phyloP scores from a whole-genome alignment of 2,797 vertebrate genomes.

The Coregonus sp. region DNA sequence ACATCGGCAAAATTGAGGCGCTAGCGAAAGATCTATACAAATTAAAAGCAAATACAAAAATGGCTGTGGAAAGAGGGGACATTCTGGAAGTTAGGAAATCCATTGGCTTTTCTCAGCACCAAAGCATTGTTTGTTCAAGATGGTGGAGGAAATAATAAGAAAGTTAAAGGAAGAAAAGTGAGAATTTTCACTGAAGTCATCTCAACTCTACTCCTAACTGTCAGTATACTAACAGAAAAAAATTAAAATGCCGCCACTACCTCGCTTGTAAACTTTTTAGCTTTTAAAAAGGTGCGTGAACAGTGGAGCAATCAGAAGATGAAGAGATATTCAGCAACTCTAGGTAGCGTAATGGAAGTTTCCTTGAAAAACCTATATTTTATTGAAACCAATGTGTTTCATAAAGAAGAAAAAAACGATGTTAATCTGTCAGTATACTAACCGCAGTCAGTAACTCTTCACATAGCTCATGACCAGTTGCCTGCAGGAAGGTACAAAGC shows the following conservation, averaged over 20 bases:
- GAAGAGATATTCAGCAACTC: neutral
- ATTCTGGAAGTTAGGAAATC: constrained; percentile 69
- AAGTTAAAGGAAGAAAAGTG: constrained; percentile 37
- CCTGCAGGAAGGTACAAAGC: neutral
- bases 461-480: neutral
- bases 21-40: constrained; percentile 80
- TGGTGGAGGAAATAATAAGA: constrained; percentile 46
- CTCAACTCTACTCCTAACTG: constrained; percentile 4
- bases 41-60: constrained; percentile 91
- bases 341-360: neutral
- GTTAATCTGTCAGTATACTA: neutral
- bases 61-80: constrained; percentile 42
- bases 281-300: neutral
- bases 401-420: neutral
- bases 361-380: neutral
- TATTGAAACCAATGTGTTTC: neutral
- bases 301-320: neutral
- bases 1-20: constrained; percentile 80
- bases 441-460: neutral
- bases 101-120: constrained; percentile 55
- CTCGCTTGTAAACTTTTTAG: neutral
- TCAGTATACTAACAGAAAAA: neutral
- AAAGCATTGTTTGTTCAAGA: constrained; percentile 64
- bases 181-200: constrained; percentile 27
- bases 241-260: neutral